A percentile compares a stretch with the other conserved stretches of the same genome.
Conservation (phyloP, 1,140 invertebrate species). For the Tetragonula clypearis region DNA sequence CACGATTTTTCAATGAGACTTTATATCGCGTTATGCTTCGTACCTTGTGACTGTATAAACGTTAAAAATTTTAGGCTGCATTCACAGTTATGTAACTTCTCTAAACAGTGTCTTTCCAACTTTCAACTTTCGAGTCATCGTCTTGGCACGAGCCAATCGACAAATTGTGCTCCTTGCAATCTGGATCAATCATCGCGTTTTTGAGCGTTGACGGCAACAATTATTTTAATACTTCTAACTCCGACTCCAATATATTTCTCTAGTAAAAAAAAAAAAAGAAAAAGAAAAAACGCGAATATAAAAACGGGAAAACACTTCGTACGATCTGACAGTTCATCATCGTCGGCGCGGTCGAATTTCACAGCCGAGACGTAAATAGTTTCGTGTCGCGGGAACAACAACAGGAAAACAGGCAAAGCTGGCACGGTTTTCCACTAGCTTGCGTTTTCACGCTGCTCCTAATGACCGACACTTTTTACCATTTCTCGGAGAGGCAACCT, state of each 20-base stretch:
- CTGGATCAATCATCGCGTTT: not conserved
- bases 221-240: no score
- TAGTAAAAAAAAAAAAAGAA: not conserved
- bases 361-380: not conserved
- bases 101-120: no score
- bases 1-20: no score
- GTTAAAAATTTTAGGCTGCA: no score
- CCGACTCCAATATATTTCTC: not conserved
- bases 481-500: not conserved
- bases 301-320: not conserved
- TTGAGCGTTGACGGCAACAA: no score
- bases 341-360: not conserved
- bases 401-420: constrained; percentile 1
- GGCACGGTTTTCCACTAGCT: not conserved
- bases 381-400: not conserved
- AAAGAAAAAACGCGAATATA: not conserved
- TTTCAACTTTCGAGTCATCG: no score
- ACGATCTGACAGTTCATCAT: not conserved
- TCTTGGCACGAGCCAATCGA: no score
- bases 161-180: not conserved
- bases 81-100: no score
- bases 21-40: no score
- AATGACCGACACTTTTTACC: constrained; percentile 38
- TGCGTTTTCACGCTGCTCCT: constrained; percentile 17
- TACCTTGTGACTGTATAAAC: no score